Base-by-base conservation (phyloP, 1,140 invertebrate genomes). In the Eumaeus atala region DNA sequence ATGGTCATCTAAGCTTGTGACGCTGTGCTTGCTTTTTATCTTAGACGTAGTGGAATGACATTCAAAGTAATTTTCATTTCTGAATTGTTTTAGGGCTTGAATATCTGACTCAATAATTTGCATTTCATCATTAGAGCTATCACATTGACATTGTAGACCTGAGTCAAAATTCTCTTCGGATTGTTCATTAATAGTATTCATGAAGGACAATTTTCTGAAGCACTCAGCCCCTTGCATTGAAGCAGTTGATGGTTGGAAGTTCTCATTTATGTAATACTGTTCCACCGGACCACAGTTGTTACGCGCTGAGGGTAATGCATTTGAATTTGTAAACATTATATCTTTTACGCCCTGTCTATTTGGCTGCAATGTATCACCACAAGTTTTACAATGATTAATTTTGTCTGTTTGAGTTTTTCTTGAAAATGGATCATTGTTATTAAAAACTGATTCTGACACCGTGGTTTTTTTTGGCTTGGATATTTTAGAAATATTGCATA, bases 31-130 rank as follows among this genome's bases (percentile, higher is more conserved):
- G n/a, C 38, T 58, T 18, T 69, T 61, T 0, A 84, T 54, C 50
- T 78, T 77, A 11, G 78, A 76, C 55, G 75, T 74, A 0, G 70
- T 62, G 1, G 80, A 84, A 61, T 87, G 85, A 10, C 83, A 87
- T 59, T 87, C 85, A 51, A 87, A 87, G 54, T 77, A 87, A 36
- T 87, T 80, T 5, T 76, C 70, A 11, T 70, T 54, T 42, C 85
- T 67, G 37, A 87, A 87, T 59, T 82, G 62, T 58, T 78, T 84
- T 42, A 87, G 42, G 9, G 72, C 53, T 17, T 72, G 54, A 6
- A 85, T 64, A 36, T 61, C 77, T 9, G 70, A 59, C 3, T 56
- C 14, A 40, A 72, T 58, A 14, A 75, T 56, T 28, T 54, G 51
- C 48, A 66, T 47, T 0, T 58, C 38, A 11, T 70, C 59, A 10